These are phyloP conservation scores for Caerostris darwini DNA, from an alignment of 1,140 invertebrate genomes.

Conservation along the genomic window DNA sequence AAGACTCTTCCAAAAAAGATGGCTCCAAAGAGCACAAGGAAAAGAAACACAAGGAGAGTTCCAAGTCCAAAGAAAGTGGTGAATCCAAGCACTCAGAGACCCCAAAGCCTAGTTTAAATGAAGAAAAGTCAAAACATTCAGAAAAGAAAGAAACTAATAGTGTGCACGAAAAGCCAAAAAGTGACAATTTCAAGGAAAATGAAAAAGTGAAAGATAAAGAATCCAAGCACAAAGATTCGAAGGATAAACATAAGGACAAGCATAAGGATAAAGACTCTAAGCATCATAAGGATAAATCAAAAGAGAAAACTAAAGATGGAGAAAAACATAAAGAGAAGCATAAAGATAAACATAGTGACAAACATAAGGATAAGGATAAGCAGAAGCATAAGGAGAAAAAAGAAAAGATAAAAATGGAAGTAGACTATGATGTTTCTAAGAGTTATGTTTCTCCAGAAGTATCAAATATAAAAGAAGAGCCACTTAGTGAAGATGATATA, in stretches of 20 bases:
- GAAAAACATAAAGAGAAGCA: constrained; percentile 80
- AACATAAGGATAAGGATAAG: constrained; percentile 81
- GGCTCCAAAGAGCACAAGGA: constrained; percentile 56
- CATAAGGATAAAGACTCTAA: constrained; percentile 73
- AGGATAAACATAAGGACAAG: constrained; percentile 74
- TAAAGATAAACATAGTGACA: constrained; percentile 74
- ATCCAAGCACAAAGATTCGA: constrained; percentile 59
- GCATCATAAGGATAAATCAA: constrained; percentile 76
- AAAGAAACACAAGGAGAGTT: constrained; percentile 53
- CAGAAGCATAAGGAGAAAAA: constrained; percentile 79
- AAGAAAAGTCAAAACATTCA: constrained; percentile 48
- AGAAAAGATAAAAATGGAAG: constrained; percentile 81
- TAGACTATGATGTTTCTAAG: constrained; percentile 43
- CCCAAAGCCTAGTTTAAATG: constrained; percentile 40
- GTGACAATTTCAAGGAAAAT: constrained; percentile 75
- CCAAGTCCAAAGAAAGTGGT: constrained; percentile 46
- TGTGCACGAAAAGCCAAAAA: constrained; percentile 60
- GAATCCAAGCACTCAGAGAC: constrained; percentile 28
- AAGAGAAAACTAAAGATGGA: constrained; percentile 78
- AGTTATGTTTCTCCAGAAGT: neutral
- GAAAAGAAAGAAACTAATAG: constrained; percentile 45
- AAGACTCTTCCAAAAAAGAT: constrained; percentile 32
- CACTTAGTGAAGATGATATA: constrained; percentile 87
- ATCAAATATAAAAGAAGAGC: constrained; percentile 83
- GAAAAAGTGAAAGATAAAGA: constrained; percentile 71